Evolutionary conservation across 1,140 invertebrate genomes (phyloP).

Genomic region (Sarcophaga bullata): DNA sequence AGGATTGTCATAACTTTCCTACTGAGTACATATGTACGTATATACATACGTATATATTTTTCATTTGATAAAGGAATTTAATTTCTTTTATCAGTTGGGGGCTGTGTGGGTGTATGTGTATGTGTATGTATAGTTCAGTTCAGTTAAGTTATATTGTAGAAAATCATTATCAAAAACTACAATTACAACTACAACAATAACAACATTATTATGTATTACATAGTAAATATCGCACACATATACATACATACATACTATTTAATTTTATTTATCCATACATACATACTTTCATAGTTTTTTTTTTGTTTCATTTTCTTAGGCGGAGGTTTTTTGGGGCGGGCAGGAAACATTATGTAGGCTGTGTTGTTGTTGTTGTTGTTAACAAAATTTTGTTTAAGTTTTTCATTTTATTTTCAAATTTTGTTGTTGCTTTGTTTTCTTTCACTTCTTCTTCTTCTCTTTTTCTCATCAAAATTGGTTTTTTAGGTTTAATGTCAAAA

Average conservation of each 20-base stretch:
- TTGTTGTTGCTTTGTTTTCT: too few species aligned
- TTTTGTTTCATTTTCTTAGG: neutral
- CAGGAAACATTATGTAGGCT: neutral
- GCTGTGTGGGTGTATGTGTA: neutral
- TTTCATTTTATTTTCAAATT: neutral
- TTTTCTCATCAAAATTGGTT: neutral
- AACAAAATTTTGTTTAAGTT: conserved; percentile 5
- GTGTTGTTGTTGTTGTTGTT: neutral
- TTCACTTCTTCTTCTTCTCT: neutral
- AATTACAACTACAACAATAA: too few species aligned
- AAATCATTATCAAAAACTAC: too few species aligned
- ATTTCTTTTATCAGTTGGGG: conserved; percentile 29
- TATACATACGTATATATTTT: neutral
- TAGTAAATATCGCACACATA: too few species aligned
- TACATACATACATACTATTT: too few species aligned
- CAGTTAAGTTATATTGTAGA: too few species aligned
- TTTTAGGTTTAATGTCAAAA: conserved; percentile 19
- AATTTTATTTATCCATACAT: too few species aligned
- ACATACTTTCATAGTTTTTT: too few species aligned
- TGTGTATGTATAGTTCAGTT: too few species aligned
- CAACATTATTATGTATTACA: too few species aligned
- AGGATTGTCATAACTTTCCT: too few species aligned
- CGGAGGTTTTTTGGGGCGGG: neutral
- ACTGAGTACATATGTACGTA: too few species aligned
- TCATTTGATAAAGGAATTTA: conserved; percentile 30